phyloP scores from a whole-genome alignment of 2,113 vertebrate species.

The Naja naja region DNA sequence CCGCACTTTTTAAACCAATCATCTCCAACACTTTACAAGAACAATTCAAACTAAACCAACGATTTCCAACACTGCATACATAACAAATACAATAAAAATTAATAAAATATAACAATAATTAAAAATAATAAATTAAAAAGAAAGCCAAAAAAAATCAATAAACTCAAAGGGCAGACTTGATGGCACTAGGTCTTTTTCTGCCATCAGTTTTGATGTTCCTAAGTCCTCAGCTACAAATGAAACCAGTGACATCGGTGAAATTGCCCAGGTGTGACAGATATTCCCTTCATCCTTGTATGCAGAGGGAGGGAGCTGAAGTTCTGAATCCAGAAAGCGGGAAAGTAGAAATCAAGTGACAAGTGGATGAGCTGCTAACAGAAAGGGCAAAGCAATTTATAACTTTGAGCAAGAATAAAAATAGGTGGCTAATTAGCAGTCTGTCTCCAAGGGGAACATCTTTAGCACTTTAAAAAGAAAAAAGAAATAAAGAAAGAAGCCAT shows the following conservation, averaged over 20 bases:
- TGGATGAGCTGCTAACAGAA: conserved; percentile 33
- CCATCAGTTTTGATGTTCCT: neutral
- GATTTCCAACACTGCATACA: too few relatives aligned
- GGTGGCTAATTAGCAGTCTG: conserved; percentile 43
- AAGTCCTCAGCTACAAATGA: neutral
- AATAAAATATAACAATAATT: neutral
- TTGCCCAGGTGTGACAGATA: neutral
- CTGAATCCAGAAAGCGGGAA: conserved; percentile 4
- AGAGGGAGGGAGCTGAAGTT: neutral
- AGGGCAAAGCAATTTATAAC: conserved; percentile 25
- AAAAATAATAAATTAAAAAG: neutral
- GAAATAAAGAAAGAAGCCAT: conserved; percentile 1
- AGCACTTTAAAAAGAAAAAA: conserved; percentile 9
- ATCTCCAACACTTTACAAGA: too few relatives aligned
- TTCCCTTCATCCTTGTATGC: neutral
- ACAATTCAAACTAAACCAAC: too few relatives aligned
- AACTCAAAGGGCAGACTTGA: neutral
- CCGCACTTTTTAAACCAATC: too few relatives aligned
- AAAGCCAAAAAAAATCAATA: neutral
- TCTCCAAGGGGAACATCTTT: conserved; percentile 29
- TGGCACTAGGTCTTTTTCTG: neutral
- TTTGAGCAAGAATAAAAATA: conserved; percentile 10
- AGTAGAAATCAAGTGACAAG: neutral
- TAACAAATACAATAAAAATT: too few relatives aligned
- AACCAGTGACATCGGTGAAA: neutral